Evolutionary conservation across 2,888 invertebrate genomes (phyloP).

Genomic region (Pandemis corylana): DNA sequence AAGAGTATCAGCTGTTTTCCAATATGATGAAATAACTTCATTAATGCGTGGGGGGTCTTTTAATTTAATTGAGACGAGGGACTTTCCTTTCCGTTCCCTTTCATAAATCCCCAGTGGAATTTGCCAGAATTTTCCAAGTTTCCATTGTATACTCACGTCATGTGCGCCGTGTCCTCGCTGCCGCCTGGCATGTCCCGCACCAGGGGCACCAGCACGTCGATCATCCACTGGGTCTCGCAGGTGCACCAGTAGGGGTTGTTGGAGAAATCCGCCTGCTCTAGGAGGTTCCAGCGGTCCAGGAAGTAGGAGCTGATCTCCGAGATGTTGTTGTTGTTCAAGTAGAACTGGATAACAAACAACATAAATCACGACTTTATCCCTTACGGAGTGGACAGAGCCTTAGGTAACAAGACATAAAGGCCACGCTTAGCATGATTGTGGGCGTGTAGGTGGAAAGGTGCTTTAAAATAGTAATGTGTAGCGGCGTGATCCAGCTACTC

Average conservation of each 20-base stretch:
- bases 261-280: constrained; percentile 86
- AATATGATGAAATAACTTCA: too few relatives aligned
- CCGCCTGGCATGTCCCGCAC: constrained; percentile 65
- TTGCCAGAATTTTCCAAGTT: too few relatives aligned
- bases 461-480: background rate
- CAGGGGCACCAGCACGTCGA: constrained; percentile 85
- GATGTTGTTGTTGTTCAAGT: constrained; percentile 89
- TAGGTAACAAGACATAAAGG: too few relatives aligned
- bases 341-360: constrained; percentile 78
- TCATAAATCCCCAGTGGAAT: too few relatives aligned
- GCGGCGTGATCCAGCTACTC: too few relatives aligned
- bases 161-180: constrained; percentile 59
- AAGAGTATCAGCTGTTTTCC: too few relatives aligned
- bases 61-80: too few relatives aligned
- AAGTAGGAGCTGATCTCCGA: constrained; percentile 84
- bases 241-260: constrained; percentile 91
- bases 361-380: background rate
- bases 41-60: too few relatives aligned
- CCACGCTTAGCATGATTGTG: too few relatives aligned
- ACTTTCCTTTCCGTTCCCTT: too few relatives aligned
- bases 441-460: background rate
- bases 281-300: constrained; percentile 87
- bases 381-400: background rate
- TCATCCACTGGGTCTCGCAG: constrained; percentile 89
- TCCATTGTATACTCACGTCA: constrained; percentile 65